phyloP scores from a whole-genome alignment of 2,113 vertebrate species.

The Mohoua ochrocephala region DNA sequence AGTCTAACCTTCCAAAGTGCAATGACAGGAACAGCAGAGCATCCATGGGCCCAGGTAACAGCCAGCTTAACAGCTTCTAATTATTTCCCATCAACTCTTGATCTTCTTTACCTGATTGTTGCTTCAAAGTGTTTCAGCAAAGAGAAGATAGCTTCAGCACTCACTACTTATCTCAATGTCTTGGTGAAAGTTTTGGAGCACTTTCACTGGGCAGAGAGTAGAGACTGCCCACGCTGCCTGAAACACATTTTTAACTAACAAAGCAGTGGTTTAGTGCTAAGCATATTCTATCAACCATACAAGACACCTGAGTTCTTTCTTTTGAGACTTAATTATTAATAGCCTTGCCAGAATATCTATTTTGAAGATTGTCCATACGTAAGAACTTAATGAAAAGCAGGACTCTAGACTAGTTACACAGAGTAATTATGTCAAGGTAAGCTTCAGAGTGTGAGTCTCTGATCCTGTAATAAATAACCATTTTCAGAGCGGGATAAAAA shows the following conservation, averaged over 20 bases:
- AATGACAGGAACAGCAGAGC: conserved; percentile 4
- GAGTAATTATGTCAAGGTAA: neutral
- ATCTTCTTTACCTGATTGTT: conserved; percentile 53
- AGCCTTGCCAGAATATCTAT: neutral
- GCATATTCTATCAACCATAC: neutral
- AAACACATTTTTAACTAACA: neutral
- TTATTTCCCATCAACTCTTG: conserved; percentile 64
- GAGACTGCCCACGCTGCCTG: neutral
- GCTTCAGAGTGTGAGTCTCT: neutral
- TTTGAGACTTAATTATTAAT: neutral
- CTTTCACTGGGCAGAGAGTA: neutral
- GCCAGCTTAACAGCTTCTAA: conserved; percentile 60
- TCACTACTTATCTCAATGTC: neutral
- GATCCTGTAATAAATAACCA: neutral
- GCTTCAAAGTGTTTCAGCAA: conserved; percentile 56
- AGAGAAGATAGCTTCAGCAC: conserved; percentile 25
- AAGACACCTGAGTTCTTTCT: neutral
- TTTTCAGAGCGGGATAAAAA: neutral
- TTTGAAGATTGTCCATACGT: neutral
- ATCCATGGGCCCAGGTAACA: conserved; percentile 35
- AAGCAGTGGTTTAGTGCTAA: neutral
- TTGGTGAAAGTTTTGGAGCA: conserved; percentile 20
- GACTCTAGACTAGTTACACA: neutral
- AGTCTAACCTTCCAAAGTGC: conserved; percentile 48
- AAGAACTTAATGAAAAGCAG: neutral